These are phyloP conservation scores for Nemotelus pantherinus DNA, from an alignment of 2,888 invertebrate genomes.

Conservation along the genomic window DNA sequence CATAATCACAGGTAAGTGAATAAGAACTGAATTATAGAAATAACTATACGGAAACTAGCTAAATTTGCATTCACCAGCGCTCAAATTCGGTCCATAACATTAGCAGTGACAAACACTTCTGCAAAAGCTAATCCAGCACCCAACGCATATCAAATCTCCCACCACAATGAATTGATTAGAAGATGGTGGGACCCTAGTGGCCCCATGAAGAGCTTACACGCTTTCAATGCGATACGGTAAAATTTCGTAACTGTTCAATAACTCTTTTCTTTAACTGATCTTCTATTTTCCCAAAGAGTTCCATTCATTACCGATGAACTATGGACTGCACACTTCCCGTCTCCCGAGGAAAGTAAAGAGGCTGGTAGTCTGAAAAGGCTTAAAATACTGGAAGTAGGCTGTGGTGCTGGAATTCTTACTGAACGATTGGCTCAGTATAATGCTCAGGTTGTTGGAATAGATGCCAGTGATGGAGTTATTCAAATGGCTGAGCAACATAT, in stretches of 20 bases:
- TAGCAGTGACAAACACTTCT: too few relatives aligned
- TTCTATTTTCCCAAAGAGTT: slow-evolving; percentile 64
- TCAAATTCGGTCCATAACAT: background rate
- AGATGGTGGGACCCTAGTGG: too few relatives aligned
- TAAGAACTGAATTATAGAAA: background rate
- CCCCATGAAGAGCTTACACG: too few relatives aligned
- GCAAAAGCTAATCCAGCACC: too few relatives aligned
- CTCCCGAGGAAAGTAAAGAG: slow-evolving; percentile 63
- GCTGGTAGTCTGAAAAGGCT: slow-evolving; percentile 72
- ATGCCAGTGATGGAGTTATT: slow-evolving; percentile 78
- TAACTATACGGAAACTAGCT: background rate
- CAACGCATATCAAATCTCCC: too few relatives aligned
- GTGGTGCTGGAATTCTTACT: slow-evolving; percentile 86
- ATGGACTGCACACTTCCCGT: slow-evolving; percentile 65
- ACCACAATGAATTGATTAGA: too few relatives aligned
- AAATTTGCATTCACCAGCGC: background rate
- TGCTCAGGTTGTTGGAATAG: slow-evolving; percentile 82
- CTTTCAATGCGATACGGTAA: too few relatives aligned
- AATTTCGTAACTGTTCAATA: background rate
- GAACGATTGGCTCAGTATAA: slow-evolving; percentile 84
- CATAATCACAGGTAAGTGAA: background rate
- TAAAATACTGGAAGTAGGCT: slow-evolving; percentile 87
- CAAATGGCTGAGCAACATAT: slow-evolving; percentile 73
- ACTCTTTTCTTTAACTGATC: background rate
- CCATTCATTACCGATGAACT: slow-evolving; percentile 81